Evolutionary conservation across 2,113 vertebrate genomes (phyloP).

Genomic region (Isurus oxyrinchus): DNA sequence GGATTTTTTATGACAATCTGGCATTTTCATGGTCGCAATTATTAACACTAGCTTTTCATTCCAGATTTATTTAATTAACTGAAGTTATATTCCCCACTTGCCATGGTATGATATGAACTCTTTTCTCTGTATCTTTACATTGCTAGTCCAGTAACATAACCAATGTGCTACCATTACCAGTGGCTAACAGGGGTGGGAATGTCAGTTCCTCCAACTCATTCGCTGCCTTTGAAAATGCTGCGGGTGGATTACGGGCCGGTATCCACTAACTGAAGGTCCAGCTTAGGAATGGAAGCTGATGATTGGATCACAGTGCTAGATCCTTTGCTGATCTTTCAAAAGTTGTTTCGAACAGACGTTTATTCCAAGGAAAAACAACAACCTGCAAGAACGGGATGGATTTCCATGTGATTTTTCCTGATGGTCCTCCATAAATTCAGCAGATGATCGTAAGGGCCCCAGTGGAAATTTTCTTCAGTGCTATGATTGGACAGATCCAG

Average conservation of each 20-base stretch:
- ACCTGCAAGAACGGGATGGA: not conserved
- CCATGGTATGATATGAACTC: too few species aligned
- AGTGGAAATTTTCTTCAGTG: not conserved
- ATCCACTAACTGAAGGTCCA: not conserved
- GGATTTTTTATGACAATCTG: too few species aligned
- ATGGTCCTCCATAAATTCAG: not conserved
- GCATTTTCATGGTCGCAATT: too few species aligned
- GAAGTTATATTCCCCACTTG: too few species aligned
- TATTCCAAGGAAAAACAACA: not conserved
- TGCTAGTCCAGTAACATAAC: too few species aligned
- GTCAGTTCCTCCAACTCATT: not conserved
- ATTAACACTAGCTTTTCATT: too few species aligned
- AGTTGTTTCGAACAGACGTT: not conserved
- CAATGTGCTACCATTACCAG: too few species aligned
- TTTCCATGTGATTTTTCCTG: not conserved
- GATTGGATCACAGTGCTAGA: not conserved
- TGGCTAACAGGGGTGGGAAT: not conserved
- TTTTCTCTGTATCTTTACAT: too few species aligned
- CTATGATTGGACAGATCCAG: not conserved
- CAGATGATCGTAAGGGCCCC: not conserved
- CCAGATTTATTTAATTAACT: too few species aligned
- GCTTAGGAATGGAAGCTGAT: not conserved
- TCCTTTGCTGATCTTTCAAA: not conserved
- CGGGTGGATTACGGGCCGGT: not conserved
- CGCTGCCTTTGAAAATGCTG: not conserved